A percentile compares a stretch with the other conserved stretches of the same genome.
Conservation (phyloP, 2,888 invertebrate species). For the Zhengitettix transpicula region DNA sequence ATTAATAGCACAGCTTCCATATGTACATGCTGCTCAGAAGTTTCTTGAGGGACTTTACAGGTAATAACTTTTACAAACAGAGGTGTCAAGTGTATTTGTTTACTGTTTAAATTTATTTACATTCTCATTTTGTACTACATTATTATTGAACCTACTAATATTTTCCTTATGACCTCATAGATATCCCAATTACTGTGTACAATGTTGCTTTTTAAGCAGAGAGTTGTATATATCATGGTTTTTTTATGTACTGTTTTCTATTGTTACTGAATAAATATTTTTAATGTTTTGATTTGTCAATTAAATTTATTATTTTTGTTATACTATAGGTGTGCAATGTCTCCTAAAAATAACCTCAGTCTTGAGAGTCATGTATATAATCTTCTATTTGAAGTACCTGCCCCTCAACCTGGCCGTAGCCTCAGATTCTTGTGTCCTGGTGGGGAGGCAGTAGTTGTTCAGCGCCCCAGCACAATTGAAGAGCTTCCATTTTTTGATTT, state of each 20-base stretch:
- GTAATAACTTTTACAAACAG: slow-evolving; percentile 30
- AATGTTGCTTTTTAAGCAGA: too few relatives aligned
- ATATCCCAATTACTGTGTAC: too few relatives aligned
- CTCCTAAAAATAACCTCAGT: slow-evolving; percentile 42
- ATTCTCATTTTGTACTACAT: too few relatives aligned
- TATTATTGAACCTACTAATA: too few relatives aligned
- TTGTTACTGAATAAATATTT: too few relatives aligned
- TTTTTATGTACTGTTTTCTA: too few relatives aligned
- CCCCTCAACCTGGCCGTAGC: slow-evolving; percentile 61
- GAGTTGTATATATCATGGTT: too few relatives aligned
- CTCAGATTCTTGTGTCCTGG: slow-evolving; percentile 34
- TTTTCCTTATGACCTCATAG: too few relatives aligned
- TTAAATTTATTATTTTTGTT: too few relatives aligned
- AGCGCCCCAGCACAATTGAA: slow-evolving; percentile 55
- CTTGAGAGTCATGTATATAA: slow-evolving; percentile 92
- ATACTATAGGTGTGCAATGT: background rate
- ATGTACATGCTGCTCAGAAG: slow-evolving; percentile 69
- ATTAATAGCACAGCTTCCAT: slow-evolving; percentile 79
- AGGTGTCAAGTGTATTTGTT: background rate
- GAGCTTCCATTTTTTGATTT: slow-evolving; percentile 94
- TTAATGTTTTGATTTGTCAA: too few relatives aligned
- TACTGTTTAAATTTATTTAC: background rate
- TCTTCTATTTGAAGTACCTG: slow-evolving; percentile 80
- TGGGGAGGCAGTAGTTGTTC: slow-evolving; percentile 34
- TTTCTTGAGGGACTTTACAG: slow-evolving; percentile 78